Percentiles rank a stretch among this genome's conserved stretches.
These are phyloP conservation scores for Dasypus novemcinctus DNA, from an alignment of 2,113 vertebrate genomes.

Conservation along the genomic window DNA sequence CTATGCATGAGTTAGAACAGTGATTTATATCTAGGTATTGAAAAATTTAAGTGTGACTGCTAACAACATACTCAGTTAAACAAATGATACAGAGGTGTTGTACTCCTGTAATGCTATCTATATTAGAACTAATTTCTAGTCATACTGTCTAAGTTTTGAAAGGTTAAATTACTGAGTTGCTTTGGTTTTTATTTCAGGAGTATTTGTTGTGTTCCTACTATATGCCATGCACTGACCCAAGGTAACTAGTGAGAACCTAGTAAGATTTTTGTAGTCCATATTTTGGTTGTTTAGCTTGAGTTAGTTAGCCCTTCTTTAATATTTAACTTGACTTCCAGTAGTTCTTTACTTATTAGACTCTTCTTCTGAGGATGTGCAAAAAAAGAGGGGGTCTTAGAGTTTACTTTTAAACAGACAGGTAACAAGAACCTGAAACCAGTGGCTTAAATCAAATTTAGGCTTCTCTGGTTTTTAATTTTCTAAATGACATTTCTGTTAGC, in stretches of 20 bases:
- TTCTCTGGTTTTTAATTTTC: conserved; percentile 46
- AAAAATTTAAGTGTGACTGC: background rate
- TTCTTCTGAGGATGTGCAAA: conserved; percentile 48
- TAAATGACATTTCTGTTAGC: conserved; percentile 28
- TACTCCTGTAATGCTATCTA: background rate
- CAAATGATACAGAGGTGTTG: background rate
- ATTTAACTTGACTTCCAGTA: conserved; percentile 31
- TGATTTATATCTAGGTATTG: background rate
- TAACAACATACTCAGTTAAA: background rate
- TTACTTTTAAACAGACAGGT: conserved; percentile 42
- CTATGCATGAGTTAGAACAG: background rate
- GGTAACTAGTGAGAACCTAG: conserved; percentile 32
- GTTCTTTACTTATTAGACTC: conserved; percentile 49
- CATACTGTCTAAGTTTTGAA: background rate
- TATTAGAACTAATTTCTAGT: conserved; percentile 1
- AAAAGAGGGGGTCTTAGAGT: conserved; percentile 19
- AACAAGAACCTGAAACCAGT: background rate
- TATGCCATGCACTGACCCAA: conserved; percentile 39
- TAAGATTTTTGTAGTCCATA: conserved; percentile 47
- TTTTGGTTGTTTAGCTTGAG: conserved; percentile 48
- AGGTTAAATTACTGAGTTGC: background rate
- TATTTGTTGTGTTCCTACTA: conserved; percentile 42
- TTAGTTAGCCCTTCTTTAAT: conserved; percentile 52
- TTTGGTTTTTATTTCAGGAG: background rate
- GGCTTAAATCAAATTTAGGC: conserved; percentile 26